Conservation (phyloP, 1,140 invertebrate genomes). For the Drosophila persimilis region DNA sequence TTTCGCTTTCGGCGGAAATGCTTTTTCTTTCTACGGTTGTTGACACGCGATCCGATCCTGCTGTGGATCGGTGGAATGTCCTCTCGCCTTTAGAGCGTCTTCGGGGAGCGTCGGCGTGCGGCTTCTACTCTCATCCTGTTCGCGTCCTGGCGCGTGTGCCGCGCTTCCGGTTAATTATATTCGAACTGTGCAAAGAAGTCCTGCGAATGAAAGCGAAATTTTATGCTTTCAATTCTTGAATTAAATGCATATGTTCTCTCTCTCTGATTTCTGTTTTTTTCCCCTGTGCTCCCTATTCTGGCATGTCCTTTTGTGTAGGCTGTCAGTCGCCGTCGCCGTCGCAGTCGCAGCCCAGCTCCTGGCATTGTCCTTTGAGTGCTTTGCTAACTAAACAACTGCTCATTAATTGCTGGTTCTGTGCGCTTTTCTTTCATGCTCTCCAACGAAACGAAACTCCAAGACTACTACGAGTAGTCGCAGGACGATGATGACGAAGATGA, state of each 20-base stretch:
- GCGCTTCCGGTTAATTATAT: slow-evolving; percentile 76
- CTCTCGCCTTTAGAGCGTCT: too few species aligned
- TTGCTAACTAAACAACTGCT: slow-evolving; percentile 60
- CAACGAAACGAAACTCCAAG: not conserved
- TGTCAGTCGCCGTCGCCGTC: slow-evolving; percentile 16
- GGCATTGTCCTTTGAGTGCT: slow-evolving; percentile 50
- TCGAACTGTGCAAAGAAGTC: slow-evolving; percentile 63
- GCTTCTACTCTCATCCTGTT: slow-evolving; percentile 37
- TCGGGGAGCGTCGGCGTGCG: slow-evolving; percentile 42
- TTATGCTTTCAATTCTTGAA: slow-evolving; percentile 58
- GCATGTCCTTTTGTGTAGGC: slow-evolving; percentile 21
- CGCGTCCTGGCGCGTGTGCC: slow-evolving; percentile 70
- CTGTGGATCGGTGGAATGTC: too few species aligned
- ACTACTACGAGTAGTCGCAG: not conserved
- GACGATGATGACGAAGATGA: slow-evolving; percentile 31
- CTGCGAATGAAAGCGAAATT: slow-evolving; percentile 70
- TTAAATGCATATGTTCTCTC: slow-evolving; percentile 67
- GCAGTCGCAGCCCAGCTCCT: slow-evolving; percentile 42
- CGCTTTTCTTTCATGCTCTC: slow-evolving; percentile 49
- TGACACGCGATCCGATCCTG: slow-evolving; percentile 71
- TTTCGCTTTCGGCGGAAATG: slow-evolving; percentile 79
- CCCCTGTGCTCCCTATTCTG: slow-evolving; percentile 14
- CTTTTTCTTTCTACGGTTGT: slow-evolving; percentile 78
- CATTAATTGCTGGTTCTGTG: slow-evolving; percentile 73
- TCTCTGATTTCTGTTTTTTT: too few species aligned